phyloP scores from a whole-genome alignment of 2,888 invertebrate species.

The Helicoverpa assulta region DNA sequence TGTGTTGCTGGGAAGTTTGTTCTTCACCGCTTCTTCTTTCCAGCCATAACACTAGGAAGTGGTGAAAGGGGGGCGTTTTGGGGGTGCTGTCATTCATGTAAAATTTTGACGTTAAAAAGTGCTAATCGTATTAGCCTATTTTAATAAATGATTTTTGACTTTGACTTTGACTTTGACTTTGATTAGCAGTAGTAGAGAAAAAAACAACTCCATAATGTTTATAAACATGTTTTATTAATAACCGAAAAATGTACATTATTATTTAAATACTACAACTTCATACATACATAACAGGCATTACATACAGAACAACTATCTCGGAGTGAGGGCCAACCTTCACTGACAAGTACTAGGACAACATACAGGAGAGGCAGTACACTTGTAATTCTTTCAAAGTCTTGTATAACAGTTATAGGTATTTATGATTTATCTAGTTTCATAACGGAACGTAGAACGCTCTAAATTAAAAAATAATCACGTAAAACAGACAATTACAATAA shows the following conservation, averaged over 20 bases:
- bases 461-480: slow-evolving; percentile 28
- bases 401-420: slow-evolving; percentile 22
- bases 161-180: too few relatives aligned
- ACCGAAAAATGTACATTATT: slow-evolving; percentile 87
- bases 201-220: slow-evolving; percentile 65
- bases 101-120: too few relatives aligned
- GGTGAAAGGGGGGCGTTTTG: too few relatives aligned
- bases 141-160: too few relatives aligned
- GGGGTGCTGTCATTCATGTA: too few relatives aligned
- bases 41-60: too few relatives aligned
- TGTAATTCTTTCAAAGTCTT: slow-evolving; percentile 26
- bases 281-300: slow-evolving; percentile 81
- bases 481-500: slow-evolving; percentile 41
- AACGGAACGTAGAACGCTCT: slow-evolving; percentile 10
- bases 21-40: too few relatives aligned
- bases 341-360: slow-evolving; percentile 24
- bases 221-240: slow-evolving; percentile 88
- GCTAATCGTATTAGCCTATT: too few relatives aligned
- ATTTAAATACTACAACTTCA: slow-evolving; percentile 84
- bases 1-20: too few relatives aligned
- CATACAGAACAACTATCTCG: slow-evolving; percentile 59
- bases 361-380: slow-evolving; percentile 43
- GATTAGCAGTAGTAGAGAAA: neutral
- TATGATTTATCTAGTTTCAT: neutral
- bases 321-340: slow-evolving; percentile 34